Evolutionary conservation across 2,888 invertebrate genomes (phyloP).

Genomic region (Drosophila acutilabella): DNA sequence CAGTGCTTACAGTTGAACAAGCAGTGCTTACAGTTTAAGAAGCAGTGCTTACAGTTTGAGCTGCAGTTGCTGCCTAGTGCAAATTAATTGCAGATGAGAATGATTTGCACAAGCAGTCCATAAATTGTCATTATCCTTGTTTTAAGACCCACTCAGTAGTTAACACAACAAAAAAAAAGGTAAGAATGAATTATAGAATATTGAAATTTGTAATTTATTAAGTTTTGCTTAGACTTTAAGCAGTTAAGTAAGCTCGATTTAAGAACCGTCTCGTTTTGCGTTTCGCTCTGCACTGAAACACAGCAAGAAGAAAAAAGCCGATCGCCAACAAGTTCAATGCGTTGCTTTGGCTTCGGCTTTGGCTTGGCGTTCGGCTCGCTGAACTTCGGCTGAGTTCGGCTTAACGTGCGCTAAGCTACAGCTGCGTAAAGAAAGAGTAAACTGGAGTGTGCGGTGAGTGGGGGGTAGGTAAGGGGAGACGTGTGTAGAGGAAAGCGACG

Average conservation of each 20-base stretch:
- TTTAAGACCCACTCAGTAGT: slow-evolving; percentile 3
- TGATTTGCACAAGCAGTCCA: slow-evolving; percentile 84
- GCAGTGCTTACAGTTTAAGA: not conserved
- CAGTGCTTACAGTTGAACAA: not conserved
- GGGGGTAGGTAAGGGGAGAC: not conserved
- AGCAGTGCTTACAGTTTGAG: slow-evolving; percentile 1
- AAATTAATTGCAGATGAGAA: slow-evolving; percentile 79
- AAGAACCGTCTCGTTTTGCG: slow-evolving; percentile 59
- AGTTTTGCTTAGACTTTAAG: not conserved
- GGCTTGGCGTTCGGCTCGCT: slow-evolving; percentile 4
- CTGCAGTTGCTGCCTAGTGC: not conserved
- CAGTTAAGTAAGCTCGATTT: slow-evolving; percentile 17
- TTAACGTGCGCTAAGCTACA: not conserved
- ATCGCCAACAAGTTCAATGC: slow-evolving; percentile 66
- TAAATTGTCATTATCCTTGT: slow-evolving; percentile 82
- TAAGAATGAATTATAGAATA: not conserved
- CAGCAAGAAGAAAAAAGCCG: slow-evolving; percentile 24
- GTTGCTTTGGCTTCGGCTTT: slow-evolving; percentile 17
- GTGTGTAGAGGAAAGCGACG: not conserved
- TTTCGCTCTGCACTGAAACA: slow-evolving; percentile 67
- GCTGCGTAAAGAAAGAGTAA: too few species aligned
- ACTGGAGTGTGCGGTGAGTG: slow-evolving; percentile 1
- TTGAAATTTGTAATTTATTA: too few species aligned
- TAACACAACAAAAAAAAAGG: slow-evolving; percentile 24
- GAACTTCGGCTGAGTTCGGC: slow-evolving; percentile 17